A percentile compares a stretch with the other conserved stretches of the same genome.
Conservation (phyloP, 2,888 invertebrate species). For the Entomobrya proxima region DNA sequence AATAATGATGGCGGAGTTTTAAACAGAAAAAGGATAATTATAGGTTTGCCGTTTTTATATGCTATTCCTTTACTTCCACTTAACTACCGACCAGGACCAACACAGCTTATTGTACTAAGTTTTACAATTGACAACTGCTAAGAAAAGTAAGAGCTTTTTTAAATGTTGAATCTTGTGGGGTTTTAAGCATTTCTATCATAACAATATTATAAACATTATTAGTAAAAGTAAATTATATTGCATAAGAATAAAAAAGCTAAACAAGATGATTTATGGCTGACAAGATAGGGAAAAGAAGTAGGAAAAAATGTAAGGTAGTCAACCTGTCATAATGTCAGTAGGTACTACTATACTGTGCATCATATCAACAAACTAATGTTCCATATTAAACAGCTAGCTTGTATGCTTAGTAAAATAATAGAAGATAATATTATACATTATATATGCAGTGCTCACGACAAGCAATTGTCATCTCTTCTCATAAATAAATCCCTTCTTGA, state of each 20-base stretch:
- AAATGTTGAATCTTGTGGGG: too few species aligned
- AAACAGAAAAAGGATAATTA: constrained; percentile 10
- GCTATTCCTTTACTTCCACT: not conserved
- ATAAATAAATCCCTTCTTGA: too few species aligned
- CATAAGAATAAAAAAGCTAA: constrained; percentile 47
- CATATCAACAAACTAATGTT: too few species aligned
- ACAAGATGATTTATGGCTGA: constrained; percentile 58
- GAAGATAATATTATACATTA: too few species aligned
- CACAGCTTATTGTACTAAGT: too few species aligned
- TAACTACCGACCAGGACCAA: not conserved
- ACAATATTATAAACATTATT: not conserved
- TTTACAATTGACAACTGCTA: too few species aligned
- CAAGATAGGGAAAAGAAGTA: constrained; percentile 20
- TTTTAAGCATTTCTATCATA: not conserved
- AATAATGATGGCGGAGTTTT: not conserved
- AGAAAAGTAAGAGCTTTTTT: too few species aligned
- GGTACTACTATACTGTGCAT: not conserved
- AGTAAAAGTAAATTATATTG: constrained; percentile 14
- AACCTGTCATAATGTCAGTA: too few species aligned
- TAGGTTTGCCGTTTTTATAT: not conserved
- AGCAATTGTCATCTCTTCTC: too few species aligned
- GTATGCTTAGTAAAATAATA: too few species aligned
- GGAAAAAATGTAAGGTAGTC: not conserved
- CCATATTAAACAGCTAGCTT: too few species aligned
- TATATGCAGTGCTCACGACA: too few species aligned